phyloP scores from a whole-genome alignment of 2,113 vertebrate species.

The Microcebus tavaratra region DNA sequence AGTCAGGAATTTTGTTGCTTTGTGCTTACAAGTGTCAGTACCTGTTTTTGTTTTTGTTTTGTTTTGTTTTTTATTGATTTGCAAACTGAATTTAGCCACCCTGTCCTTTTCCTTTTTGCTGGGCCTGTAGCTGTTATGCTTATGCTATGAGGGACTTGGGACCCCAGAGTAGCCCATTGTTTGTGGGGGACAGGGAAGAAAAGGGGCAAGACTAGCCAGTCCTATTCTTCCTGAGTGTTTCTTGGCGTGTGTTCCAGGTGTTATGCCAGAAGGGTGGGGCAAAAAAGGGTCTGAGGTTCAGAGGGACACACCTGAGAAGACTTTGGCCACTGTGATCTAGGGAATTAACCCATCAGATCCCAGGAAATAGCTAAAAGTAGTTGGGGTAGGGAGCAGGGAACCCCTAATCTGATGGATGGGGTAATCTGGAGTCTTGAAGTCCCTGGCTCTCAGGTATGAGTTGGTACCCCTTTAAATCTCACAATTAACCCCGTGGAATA shows the following conservation, averaged over 20 bases:
- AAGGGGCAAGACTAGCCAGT: not conserved
- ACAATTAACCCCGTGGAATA: not conserved
- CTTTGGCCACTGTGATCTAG: slow-evolving; percentile 47
- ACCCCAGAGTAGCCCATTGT: not conserved
- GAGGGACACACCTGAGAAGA: slow-evolving; percentile 65
- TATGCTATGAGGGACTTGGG: not conserved
- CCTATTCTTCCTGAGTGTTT: not conserved
- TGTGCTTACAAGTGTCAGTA: not conserved
- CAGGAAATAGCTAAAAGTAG: not conserved
- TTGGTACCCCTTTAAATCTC: not conserved
- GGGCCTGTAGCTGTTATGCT: not conserved
- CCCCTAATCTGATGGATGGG: not conserved
- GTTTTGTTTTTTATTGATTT: not conserved
- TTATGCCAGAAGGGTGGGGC: slow-evolving; percentile 44
- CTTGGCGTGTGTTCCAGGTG: not conserved
- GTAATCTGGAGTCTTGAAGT: not conserved
- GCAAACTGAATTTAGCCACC: not conserved
- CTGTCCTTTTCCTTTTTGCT: not conserved
- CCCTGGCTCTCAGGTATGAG: not conserved
- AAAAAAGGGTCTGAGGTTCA: slow-evolving; percentile 60
- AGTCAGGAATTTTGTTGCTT: not conserved
- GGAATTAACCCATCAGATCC: slow-evolving; percentile 48
- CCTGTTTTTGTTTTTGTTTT: not conserved
- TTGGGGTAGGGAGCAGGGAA: not conserved
- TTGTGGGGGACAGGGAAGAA: not conserved